Conservation (phyloP, 2,797 vertebrate genomes). For the Lepus townsendii region DNA sequence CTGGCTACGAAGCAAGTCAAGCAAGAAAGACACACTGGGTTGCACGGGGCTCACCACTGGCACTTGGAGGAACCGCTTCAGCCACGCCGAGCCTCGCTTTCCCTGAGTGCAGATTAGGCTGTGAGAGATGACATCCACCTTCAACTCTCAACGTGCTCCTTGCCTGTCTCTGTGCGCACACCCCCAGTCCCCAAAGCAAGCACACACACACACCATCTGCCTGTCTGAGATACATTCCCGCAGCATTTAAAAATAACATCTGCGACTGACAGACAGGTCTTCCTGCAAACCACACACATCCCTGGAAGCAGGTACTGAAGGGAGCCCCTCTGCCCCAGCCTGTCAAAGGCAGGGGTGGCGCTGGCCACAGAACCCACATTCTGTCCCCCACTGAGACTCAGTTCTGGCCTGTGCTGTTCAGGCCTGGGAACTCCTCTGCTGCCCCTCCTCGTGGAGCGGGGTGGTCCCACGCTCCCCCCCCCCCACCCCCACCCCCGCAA, state of each 20-base stretch:
- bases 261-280: neutral
- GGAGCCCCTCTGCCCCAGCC: neutral
- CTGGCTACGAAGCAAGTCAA: neutral
- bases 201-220: neutral
- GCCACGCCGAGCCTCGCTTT: neutral
- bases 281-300: neutral
- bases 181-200: neutral
- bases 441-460: accelerated
- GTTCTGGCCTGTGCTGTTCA: neutral
- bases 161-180: neutral
- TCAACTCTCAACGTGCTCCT: too few relatives aligned
- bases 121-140: neutral
- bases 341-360: neutral
- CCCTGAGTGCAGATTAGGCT: neutral
- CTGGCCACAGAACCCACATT: neutral
- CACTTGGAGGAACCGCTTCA: neutral
- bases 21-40: neutral
- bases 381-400: neutral
- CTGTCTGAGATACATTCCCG: neutral
- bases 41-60: neutral
- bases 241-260: neutral
- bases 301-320: neutral
- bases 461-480: neutral
- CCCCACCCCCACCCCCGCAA: neutral
- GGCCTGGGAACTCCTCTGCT: neutral